A percentile compares a stretch with the other conserved stretches of the same genome.
Evolutionary conservation across 2,888 invertebrate species (phyloP).

Genomic region (Vannuccia rotundouncinata): DNA sequence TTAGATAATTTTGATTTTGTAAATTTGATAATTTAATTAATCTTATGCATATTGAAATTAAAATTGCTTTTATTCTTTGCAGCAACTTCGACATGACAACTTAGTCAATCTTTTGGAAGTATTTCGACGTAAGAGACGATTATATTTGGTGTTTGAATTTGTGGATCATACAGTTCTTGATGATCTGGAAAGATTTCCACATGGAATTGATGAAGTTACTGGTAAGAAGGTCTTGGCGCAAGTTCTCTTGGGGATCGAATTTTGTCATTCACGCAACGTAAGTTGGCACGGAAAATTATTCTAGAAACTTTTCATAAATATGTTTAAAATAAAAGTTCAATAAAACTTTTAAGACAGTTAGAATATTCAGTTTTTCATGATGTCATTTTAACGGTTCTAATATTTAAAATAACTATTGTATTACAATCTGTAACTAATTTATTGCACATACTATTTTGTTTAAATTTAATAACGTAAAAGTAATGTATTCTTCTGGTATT

Average conservation of each 20-base stretch:
- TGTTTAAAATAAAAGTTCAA: too few species aligned
- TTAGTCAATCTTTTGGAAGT: constrained; percentile 80
- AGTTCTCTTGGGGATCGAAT: constrained; percentile 63
- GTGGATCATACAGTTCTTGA: constrained; percentile 77
- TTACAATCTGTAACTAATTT: too few species aligned
- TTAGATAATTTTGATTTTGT: background rate
- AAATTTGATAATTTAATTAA: background rate
- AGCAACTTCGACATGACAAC: constrained; percentile 65
- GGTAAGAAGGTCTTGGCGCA: constrained; percentile 72
- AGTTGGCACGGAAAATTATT: constrained; percentile 49
- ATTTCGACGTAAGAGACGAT: constrained; percentile 72
- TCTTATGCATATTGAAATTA: background rate
- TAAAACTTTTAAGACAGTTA: too few species aligned
- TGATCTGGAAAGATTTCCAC: constrained; percentile 68
- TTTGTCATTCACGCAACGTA: constrained; percentile 76
- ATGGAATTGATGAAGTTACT: constrained; percentile 68
- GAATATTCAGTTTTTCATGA: too few species aligned
- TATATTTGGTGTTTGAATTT: constrained; percentile 80
- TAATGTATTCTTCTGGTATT: too few species aligned
- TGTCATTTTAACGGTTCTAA: too few species aligned
- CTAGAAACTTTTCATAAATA: too few species aligned
- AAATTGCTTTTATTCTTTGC: constrained; percentile 14
- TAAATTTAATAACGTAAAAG: too few species aligned
- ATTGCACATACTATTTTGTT: too few species aligned
- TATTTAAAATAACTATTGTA: too few species aligned